phyloP scores from a whole-genome alignment of 2,113 vertebrate species.

The Leiothrix lutea region DNA sequence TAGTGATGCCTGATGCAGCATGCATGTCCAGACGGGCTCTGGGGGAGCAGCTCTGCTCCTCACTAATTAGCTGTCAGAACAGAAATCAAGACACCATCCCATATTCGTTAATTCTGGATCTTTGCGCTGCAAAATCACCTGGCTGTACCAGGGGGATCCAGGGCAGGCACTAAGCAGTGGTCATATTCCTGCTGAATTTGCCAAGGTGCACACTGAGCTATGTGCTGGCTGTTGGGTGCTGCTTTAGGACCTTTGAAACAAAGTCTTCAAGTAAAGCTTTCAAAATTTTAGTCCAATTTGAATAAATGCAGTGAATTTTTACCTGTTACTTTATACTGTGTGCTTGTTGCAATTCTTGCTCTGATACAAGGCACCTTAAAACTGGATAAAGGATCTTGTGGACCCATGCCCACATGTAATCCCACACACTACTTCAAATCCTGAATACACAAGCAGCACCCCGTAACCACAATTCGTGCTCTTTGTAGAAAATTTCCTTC shows the following conservation, averaged over 20 bases:
- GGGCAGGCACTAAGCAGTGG: neutral
- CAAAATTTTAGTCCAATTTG: neutral
- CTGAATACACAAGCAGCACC: neutral
- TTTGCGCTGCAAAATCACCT: neutral
- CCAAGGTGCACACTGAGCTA: neutral
- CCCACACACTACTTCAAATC: neutral
- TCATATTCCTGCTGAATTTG: neutral
- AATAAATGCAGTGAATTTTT: neutral
- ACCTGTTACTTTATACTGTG: neutral
- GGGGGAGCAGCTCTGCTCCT: neutral
- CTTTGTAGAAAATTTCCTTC: neutral
- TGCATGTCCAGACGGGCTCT: fast-evolving
- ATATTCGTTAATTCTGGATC: neutral
- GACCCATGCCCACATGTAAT: neutral
- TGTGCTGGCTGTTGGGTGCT: neutral
- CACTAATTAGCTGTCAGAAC: fast-evolving
- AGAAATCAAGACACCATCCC: neutral
- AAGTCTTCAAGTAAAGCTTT: neutral
- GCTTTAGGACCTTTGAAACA: neutral
- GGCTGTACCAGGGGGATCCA: neutral
- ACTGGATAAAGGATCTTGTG: neutral
- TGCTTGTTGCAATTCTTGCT: neutral
- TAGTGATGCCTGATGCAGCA: neutral
- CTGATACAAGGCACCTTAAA: neutral
- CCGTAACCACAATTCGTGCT: fast-evolving